Percentiles rank a stretch among this genome's conserved stretches.
Conservation (phyloP, 2,888 invertebrate genomes). For the Troides helena region DNA sequence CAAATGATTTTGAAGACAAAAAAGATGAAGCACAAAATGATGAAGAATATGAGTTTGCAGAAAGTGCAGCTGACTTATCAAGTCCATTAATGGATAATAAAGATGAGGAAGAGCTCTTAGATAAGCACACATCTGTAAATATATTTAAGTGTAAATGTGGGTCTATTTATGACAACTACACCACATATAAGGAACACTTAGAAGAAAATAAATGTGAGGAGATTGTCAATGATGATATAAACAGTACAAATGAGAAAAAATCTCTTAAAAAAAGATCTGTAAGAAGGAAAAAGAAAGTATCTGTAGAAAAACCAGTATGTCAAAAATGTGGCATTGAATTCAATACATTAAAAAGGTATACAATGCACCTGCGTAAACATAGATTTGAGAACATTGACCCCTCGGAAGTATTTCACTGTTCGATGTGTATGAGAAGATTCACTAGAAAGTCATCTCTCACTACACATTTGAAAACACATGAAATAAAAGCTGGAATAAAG, state of each 20-base stretch:
- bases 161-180: constrained; percentile 33
- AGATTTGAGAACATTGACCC: constrained; percentile 31
- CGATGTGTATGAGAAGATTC: constrained; percentile 61
- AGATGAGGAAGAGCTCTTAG: constrained; percentile 27
- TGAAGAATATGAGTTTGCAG: constrained; percentile 25
- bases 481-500: constrained; percentile 47
- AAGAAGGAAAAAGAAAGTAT: constrained; percentile 27
- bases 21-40: constrained; percentile 28
- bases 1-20: constrained; percentile 27
- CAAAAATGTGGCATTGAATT: constrained; percentile 26
- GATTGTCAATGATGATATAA: constrained; percentile 30
- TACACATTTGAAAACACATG: constrained; percentile 57
- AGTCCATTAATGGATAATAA: constrained; percentile 23
- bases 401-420: constrained; percentile 48
- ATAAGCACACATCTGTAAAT: constrained; percentile 30
- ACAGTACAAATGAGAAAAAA: constrained; percentile 22
- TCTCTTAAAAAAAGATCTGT: neutral
- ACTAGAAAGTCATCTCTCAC: constrained; percentile 54
- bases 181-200: constrained; percentile 38
- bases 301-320: constrained; percentile 10
- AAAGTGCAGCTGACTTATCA: constrained; percentile 34
- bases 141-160: constrained; percentile 37
- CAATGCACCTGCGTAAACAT: constrained; percentile 38
- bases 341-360: constrained; percentile 37
- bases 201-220: constrained; percentile 38